Conservation (phyloP, 2,888 invertebrate genomes). For the Platypus cylindrus region DNA sequence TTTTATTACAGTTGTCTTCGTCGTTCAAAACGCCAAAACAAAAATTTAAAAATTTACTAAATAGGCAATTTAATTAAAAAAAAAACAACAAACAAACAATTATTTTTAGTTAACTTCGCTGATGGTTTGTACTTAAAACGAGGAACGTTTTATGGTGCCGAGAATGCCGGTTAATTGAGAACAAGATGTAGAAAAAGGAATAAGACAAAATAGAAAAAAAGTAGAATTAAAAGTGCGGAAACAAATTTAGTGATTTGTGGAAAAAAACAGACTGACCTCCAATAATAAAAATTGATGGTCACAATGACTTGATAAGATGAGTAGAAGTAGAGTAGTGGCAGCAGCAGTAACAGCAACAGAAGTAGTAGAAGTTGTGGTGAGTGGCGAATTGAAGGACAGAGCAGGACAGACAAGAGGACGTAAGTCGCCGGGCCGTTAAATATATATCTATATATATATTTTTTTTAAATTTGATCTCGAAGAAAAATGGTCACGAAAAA, state of each 20-base stretch:
- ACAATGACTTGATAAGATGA: too few relatives aligned
- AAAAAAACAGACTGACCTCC: too few relatives aligned
- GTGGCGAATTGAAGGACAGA: constrained; percentile 15
- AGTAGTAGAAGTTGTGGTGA: too few relatives aligned
- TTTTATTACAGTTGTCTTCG: constrained; percentile 30
- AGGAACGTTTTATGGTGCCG: constrained; percentile 13
- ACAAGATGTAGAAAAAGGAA: constrained; percentile 6
- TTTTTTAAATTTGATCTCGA: too few relatives aligned
- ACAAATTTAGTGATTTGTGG: too few relatives aligned
- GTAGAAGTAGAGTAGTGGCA: too few relatives aligned
- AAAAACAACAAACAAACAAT: constrained; percentile 2
- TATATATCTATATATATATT: too few relatives aligned
- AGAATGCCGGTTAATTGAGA: constrained; percentile 2
- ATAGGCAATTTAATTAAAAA: constrained; percentile 17
- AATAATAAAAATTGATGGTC: too few relatives aligned
- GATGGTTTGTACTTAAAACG: constrained; percentile 15
- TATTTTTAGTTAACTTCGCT: constrained; percentile 4
- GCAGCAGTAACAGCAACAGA: too few relatives aligned
- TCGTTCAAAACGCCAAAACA: constrained; percentile 30
- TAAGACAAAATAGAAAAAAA: constrained; percentile 4
- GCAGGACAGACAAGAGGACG: constrained; percentile 11
- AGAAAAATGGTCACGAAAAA: neutral
- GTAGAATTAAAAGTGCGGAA: too few relatives aligned
- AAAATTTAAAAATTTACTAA: constrained; percentile 20
- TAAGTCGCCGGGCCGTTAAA: too few relatives aligned